Evolutionary conservation across 2,888 invertebrate genomes (phyloP).

Genomic region (Callinectes sapidus): DNA sequence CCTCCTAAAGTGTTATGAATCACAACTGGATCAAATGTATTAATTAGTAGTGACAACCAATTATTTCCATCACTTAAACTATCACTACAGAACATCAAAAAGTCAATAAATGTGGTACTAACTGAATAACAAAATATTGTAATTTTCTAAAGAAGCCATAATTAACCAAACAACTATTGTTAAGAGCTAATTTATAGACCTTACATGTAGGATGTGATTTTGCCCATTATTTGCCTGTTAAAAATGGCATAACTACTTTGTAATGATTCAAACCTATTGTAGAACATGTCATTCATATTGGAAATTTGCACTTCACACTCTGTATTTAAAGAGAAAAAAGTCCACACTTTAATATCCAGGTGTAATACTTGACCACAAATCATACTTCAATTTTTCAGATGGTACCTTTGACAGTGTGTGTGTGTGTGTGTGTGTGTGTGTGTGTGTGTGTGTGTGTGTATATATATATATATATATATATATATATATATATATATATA

Average conservation of each 20-base stretch:
- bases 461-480: conserved; percentile 41
- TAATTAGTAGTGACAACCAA: neutral
- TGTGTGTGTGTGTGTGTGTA: neutral
- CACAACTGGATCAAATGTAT: neutral
- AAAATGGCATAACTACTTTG: neutral
- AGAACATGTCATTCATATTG: neutral
- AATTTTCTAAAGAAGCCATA: neutral
- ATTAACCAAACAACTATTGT: neutral
- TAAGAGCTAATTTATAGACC: neutral
- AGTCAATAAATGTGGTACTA: neutral
- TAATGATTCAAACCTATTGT: neutral
- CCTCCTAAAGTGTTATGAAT: neutral
- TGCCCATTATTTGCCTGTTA: neutral
- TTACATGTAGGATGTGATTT: neutral
- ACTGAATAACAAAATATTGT: neutral
- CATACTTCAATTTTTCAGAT: neutral
- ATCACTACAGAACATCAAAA: neutral
- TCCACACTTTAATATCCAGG: neutral
- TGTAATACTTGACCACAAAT: neutral
- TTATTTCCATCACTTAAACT: neutral
- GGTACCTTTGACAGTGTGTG: neutral
- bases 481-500: conserved; percentile 41
- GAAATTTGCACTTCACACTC: neutral
- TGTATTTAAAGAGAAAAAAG: neutral
- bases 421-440: neutral